These are phyloP conservation scores for Prosapia bicincta DNA, from an alignment of 2,888 invertebrate genomes.

Conservation along the genomic window DNA sequence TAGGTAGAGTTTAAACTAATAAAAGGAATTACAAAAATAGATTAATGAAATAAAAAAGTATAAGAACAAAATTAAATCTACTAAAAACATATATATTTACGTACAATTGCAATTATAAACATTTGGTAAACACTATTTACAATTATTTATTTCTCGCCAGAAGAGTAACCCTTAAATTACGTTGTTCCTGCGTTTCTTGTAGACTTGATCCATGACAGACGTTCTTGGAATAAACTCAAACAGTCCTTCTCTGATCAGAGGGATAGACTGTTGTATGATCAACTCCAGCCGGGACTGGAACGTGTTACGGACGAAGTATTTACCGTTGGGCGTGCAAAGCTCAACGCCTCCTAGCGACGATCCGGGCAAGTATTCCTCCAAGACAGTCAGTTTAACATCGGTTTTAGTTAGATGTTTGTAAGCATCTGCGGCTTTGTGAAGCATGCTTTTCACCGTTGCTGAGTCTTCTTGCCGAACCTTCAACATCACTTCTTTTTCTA, in stretches of 20 bases:
- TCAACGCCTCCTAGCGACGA: conserved; percentile 12
- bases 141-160: too few relatives aligned
- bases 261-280: conserved; percentile 9
- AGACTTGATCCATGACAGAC: neutral
- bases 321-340: neutral
- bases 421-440: neutral
- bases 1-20: too few relatives aligned
- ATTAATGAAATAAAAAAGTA: too few relatives aligned
- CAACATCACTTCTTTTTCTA: neutral
- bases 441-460: neutral
- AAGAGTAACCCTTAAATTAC: too few relatives aligned
- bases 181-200: too few relatives aligned
- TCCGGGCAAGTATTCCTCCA: conserved; percentile 6
- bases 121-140: too few relatives aligned
- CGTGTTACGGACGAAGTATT: conserved; percentile 8
- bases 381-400: neutral
- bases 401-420: neutral
- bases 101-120: too few relatives aligned
- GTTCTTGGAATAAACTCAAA: neutral
- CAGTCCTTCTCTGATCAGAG: neutral
- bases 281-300: conserved; percentile 4
- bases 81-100: too few relatives aligned
- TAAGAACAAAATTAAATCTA: too few relatives aligned
- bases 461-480: conserved; percentile 6
- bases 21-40: too few relatives aligned